Evolutionary conservation across 2,113 vertebrate species (phyloP).

Genomic region (Bungarus multicinctus): DNA sequence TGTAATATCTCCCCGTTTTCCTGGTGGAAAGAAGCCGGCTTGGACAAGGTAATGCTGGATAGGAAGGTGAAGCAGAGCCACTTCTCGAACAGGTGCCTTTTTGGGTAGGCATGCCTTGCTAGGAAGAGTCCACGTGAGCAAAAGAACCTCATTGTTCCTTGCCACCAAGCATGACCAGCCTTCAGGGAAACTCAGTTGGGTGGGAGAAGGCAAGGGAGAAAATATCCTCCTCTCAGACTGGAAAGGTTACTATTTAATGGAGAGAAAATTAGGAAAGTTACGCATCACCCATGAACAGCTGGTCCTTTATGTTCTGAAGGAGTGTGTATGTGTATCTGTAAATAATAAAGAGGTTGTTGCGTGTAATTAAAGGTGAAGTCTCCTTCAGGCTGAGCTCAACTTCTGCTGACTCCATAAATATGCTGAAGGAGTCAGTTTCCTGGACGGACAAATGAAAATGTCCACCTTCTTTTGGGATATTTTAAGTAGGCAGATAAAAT

Average conservation of each 20-base stretch:
- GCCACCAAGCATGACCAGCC: constrained; percentile 65
- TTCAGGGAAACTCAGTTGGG: constrained; percentile 62
- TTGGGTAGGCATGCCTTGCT: constrained; percentile 27
- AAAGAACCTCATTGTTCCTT: constrained; percentile 46
- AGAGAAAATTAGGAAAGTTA: constrained; percentile 36
- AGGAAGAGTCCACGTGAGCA: constrained; percentile 24
- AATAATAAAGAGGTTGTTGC: not conserved
- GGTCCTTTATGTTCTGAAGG: constrained; percentile 6
- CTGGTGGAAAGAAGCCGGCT: constrained; percentile 44
- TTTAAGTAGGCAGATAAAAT: not conserved
- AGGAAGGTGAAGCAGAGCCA: not conserved
- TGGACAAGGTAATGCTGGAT: not conserved
- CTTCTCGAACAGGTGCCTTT: not conserved
- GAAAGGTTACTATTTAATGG: constrained; percentile 66
- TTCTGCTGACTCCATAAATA: not conserved
- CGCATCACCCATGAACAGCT: constrained; percentile 22
- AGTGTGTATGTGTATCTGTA: not conserved
- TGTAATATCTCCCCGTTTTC: constrained; percentile 39
- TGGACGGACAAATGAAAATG: not conserved
- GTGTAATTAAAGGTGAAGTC: not conserved
- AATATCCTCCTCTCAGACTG: constrained; percentile 63
- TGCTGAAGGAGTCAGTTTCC: not conserved
- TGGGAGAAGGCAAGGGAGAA: constrained; percentile 56
- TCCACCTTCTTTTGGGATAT: not conserved
- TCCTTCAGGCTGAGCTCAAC: not conserved